Base-by-base conservation (phyloP, 2,888 invertebrate genomes). In the Acleris emargana region DNA sequence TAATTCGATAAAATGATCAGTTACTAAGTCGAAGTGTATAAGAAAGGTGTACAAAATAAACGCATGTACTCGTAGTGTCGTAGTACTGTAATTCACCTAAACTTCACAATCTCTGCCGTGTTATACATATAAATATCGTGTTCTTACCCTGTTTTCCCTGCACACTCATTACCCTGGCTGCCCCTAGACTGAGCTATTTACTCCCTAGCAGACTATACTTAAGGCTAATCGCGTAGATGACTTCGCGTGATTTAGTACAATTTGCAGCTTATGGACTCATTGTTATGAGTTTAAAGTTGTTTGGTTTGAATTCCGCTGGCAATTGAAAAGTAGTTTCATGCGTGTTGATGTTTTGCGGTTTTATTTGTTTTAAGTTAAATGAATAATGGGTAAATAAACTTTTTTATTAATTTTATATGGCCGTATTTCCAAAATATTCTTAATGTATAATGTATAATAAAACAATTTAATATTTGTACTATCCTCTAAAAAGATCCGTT, bases 231-330 rank as follows among this genome's bases (percentile, higher is more conserved):
- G 52, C 20, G 54, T 64, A 59, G 64, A 59, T 52, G 58, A 52
- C 43, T 55, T 64, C 49, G 64, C 64, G 64, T 64, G 64, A 50
- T 59, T 43, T 22, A 11, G 22, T 17, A 59, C 64, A 54, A 59
- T 64, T 64, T 59, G 50, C 50, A 64, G 59, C 54, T 49, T 64
- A 64, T 59, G 32, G 59, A 64, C 64, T 59, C 53, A 54, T 64
- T 54, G 58, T n/a, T 58, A 18, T 57, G 38, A 57, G 52, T 42
- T 47, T 64, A 42, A 55, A 22, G 38, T 47, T 58, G 58, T 64
- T 18, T 49, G 5, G 20, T 20, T 11, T 18, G 5, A 20, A 7
- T 6, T 17, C n/a, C 1, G n/a, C 45, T n/a, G 45, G 17, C 7
- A 45, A 45, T 45, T 17, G n/a, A 45, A 45, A 45, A 38, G 38